These are phyloP conservation scores for Ophthalmolycus amberensis DNA, from an alignment of 2,113 vertebrate genomes.

Conservation along the genomic window DNA sequence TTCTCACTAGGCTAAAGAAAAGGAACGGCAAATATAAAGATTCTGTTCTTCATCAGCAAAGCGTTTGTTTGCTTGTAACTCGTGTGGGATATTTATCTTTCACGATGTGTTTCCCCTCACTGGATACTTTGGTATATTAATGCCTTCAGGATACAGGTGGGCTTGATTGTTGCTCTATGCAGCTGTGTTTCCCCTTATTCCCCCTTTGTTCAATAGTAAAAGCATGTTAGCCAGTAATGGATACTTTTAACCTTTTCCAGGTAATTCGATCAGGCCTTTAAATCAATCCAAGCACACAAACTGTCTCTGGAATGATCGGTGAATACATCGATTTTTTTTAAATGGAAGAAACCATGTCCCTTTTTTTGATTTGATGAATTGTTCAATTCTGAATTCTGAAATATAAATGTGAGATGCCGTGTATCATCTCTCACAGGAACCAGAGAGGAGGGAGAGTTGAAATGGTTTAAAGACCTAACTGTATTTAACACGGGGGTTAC, in stretches of 20 bases:
- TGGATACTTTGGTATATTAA: slow-evolving; percentile 57
- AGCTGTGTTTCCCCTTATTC: slow-evolving; percentile 54
- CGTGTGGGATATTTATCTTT: slow-evolving; percentile 1
- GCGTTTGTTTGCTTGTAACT: background rate
- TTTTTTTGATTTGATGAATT: slow-evolving; percentile 61
- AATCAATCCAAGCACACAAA: slow-evolving; percentile 71
- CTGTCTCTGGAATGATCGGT: slow-evolving; percentile 65
- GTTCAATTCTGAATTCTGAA: slow-evolving; percentile 60
- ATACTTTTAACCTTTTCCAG: slow-evolving; percentile 81
- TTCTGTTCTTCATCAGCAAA: slow-evolving; percentile 7
- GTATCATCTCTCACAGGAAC: slow-evolving; percentile 41
- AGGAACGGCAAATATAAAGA: background rate
- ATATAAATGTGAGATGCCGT: slow-evolving; percentile 55
- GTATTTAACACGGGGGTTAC: slow-evolving; percentile 44
- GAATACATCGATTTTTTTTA: slow-evolving; percentile 27
- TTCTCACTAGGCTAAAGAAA: background rate
- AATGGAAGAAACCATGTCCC: too few relatives aligned
- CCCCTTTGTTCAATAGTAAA: slow-evolving; percentile 70
- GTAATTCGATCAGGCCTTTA: slow-evolving; percentile 78
- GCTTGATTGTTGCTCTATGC: slow-evolving; percentile 61
- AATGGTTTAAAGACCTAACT: slow-evolving; percentile 47
- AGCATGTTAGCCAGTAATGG: slow-evolving; percentile 77
- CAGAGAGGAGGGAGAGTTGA: slow-evolving; percentile 42
- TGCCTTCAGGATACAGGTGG: slow-evolving; percentile 65
- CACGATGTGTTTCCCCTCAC: slow-evolving; percentile 40